Percentiles rank a stretch among this genome's conserved stretches.
These are phyloP conservation scores for Notiomystis cincta DNA, from an alignment of 2,113 vertebrate genomes.

Conservation along the genomic window DNA sequence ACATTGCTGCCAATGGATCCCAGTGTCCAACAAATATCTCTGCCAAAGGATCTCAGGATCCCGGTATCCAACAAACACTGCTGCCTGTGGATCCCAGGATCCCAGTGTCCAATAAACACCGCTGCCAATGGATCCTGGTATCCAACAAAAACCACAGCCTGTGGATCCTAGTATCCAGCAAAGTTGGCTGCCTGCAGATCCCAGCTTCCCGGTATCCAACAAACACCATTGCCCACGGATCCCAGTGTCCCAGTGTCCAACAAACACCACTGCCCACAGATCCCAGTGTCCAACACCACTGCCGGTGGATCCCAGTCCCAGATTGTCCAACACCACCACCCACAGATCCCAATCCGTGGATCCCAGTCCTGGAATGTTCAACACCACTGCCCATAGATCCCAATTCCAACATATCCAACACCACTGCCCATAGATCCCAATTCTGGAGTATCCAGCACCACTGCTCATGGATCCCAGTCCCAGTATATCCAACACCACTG, in stretches of 20 bases:
- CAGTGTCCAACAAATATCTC: rapidly evolving
- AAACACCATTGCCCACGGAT: background rate
- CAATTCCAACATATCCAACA: rapidly evolving
- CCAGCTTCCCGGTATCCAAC: too few relatives aligned
- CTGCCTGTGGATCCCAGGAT: too few relatives aligned
- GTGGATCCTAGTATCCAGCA: too few relatives aligned
- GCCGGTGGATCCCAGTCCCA: rapidly evolving
- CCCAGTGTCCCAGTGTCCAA: background rate
- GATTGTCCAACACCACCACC: rapidly evolving
- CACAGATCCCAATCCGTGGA: background rate
- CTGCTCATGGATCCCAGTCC: rapidly evolving
- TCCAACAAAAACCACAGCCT: background rate
- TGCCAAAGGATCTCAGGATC: too few relatives aligned
- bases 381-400: background rate
- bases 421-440: rapidly evolving
- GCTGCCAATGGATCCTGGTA: background rate
- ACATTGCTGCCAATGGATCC: background rate
- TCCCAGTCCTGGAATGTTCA: background rate
- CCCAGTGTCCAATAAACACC: background rate
- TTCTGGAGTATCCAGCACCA: rapidly evolving
- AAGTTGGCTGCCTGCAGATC: too few relatives aligned
- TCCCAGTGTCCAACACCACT: background rate
- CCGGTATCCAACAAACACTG: too few relatives aligned
- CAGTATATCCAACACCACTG: background rate
- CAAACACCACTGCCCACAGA: background rate